These are phyloP conservation scores for Onthophagus taurus DNA, from an alignment of 1,140 invertebrate genomes.

Conservation along the genomic window DNA sequence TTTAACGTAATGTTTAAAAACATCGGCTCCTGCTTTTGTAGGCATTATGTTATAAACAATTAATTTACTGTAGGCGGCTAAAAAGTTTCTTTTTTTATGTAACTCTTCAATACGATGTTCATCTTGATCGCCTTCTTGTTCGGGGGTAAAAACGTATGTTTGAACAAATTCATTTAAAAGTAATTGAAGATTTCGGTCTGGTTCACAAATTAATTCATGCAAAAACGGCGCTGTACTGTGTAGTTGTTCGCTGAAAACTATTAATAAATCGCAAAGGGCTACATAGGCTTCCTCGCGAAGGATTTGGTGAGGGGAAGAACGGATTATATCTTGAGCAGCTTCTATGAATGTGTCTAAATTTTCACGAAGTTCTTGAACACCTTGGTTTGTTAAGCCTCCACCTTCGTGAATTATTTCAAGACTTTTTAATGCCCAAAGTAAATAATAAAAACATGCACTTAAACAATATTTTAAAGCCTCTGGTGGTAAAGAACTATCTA, in stretches of 20 bases:
- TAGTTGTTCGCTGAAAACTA: conserved; percentile 90
- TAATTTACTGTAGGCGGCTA: conserved; percentile 95
- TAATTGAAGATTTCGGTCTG: conserved; percentile 67
- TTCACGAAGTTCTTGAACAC: conserved; percentile 29
- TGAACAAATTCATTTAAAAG: conserved; percentile 88
- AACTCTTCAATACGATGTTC: conserved; percentile 93
- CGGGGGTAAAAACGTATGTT: conserved; percentile 73
- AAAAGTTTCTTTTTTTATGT: conserved; percentile 90
- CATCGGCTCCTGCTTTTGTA: conserved; percentile 82
- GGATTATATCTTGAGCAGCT: conserved; percentile 32
- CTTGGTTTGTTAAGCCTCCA: conserved; percentile 35
- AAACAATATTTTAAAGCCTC: conserved; percentile 85
- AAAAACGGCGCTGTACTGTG: conserved; percentile 47
- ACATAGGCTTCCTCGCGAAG: conserved; percentile 61
- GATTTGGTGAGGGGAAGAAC: conserved; percentile 27
- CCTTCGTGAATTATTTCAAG: conserved; percentile 63
- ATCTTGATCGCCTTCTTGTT: conserved; percentile 52
- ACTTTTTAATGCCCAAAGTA: conserved; percentile 77
- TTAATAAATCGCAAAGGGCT: conserved; percentile 87
- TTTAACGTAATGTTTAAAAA: conserved; percentile 97
- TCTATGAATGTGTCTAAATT: conserved; percentile 34
- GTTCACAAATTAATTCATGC: conserved; percentile 69
- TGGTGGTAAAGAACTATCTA: conserved; percentile 32
- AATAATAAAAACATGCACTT: conserved; percentile 76
- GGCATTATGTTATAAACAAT: conserved; percentile 96